These are phyloP conservation scores for Drosophila orosa DNA, from an alignment of 1,140 invertebrate genomes.

Conservation along the genomic window DNA sequence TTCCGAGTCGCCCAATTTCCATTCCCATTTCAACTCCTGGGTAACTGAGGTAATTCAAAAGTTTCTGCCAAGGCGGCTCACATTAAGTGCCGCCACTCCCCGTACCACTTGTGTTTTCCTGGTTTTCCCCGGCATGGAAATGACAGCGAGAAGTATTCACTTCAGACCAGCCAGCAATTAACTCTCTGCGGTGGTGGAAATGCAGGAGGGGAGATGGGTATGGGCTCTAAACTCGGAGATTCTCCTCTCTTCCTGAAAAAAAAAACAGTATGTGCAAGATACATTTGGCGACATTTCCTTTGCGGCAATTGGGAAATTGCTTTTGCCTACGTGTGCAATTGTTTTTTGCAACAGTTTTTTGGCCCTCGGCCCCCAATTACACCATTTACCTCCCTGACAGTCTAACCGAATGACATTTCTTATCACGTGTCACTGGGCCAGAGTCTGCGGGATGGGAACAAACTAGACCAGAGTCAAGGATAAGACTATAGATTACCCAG, in stretches of 20 bases:
- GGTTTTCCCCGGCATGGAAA: slow-evolving; percentile 54
- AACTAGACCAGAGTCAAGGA: neutral
- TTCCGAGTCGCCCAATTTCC: slow-evolving; percentile 25
- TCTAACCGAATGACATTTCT: slow-evolving; percentile 62
- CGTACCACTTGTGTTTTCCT: slow-evolving; percentile 3
- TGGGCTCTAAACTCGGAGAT: neutral
- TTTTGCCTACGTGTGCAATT: slow-evolving; percentile 75
- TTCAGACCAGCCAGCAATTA: slow-evolving; percentile 73
- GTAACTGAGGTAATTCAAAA: slow-evolving; percentile 82
- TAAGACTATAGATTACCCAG: neutral
- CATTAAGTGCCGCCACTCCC: slow-evolving; percentile 60
- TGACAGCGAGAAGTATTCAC: slow-evolving; percentile 71
- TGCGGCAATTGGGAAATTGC: slow-evolving; percentile 75
- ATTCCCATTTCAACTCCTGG: slow-evolving; percentile 23
- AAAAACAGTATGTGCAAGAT: slow-evolving; percentile 50
- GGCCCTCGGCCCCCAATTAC: slow-evolving; percentile 37
- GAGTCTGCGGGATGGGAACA: neutral
- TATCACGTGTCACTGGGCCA: slow-evolving; percentile 77
- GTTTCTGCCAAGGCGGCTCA: slow-evolving; percentile 67
- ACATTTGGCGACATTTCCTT: slow-evolving; percentile 71
- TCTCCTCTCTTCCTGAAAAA: neutral
- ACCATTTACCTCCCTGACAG: slow-evolving; percentile 27
- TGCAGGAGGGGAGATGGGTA: neutral
- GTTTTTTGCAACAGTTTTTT: slow-evolving; percentile 34
- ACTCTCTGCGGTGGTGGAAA: slow-evolving; percentile 45